Evolutionary conservation across 2,113 vertebrate genomes (phyloP).

Genomic region (Opisthocomus hoazin): DNA sequence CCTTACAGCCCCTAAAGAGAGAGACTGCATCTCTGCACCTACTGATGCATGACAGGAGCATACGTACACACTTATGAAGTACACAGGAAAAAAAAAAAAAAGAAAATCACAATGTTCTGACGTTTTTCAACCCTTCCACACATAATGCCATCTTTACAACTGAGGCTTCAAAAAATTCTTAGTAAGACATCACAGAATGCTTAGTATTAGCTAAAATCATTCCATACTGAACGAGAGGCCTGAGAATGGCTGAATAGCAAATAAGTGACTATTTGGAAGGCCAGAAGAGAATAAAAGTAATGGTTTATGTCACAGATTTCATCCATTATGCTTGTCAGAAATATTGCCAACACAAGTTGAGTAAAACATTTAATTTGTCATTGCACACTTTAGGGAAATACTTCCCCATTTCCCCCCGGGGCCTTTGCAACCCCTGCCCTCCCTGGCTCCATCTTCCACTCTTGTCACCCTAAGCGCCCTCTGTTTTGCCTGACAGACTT

Average conservation of each 20-base stretch:
- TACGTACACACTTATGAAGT: not conserved
- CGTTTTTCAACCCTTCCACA: conserved; percentile 10
- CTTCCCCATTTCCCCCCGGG: not conserved
- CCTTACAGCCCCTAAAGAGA: not conserved
- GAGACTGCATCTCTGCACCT: not conserved
- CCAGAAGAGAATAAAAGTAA: not conserved
- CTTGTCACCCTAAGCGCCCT: not conserved
- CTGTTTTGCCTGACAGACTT: not conserved
- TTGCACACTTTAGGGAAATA: not conserved
- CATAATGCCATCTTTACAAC: conserved; percentile 8
- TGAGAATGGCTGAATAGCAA: not conserved
- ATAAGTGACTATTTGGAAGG: not conserved
- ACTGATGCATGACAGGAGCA: not conserved
- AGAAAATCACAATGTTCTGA: not conserved
- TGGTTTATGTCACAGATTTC: not conserved
- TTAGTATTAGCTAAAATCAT: not conserved
- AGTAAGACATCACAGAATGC: not conserved
- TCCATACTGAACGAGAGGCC: not conserved
- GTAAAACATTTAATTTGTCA: not conserved
- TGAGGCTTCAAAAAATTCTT: not conserved
- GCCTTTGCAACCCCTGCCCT: not conserved
- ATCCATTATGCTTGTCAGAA: not conserved
- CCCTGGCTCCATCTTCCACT: not conserved
- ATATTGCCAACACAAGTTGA: not conserved
- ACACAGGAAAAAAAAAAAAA: not conserved